Base-by-base conservation (phyloP, 2,797 vertebrate genomes). In the Acestrorhynchus altus region DNA sequence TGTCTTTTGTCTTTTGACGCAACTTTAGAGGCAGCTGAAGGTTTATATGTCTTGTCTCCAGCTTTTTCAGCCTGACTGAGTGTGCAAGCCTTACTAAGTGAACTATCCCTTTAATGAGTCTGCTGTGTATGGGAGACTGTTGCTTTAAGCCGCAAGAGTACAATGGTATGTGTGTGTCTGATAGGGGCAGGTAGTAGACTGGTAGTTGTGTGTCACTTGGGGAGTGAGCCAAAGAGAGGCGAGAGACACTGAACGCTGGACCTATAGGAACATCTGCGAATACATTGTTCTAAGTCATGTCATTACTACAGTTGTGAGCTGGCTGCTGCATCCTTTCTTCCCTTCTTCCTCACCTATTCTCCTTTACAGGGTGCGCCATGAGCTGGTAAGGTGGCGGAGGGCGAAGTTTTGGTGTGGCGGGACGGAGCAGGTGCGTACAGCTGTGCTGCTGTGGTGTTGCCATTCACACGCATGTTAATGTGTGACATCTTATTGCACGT, bases 1-100 rank as follows among this genome's bases (percentile, higher is more conserved):
- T 22, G 56, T 65, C 76, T 78, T n/a, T 81, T 81, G 49, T 80
- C 52, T 83, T 20, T 31, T 46, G 70, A 65, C 64, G 39, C n/a
- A 78, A 82, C 71, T 82, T 82, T 70, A 0, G 12, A 70, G 75
- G 67, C 46, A n/a, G 26, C 52, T 0, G 52, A 54, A 4, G n/a
- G 26, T 15, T 71, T 72, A 60, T 28, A 15, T n/a, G 47, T 49
- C 76, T 44, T 68, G 0, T 16, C 26, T 4, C 24, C 26, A 8
- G 12, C 56, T 31, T 59, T 59, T 31, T 10, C 56, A 59, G 56
- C 56, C 20, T 54, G 18, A 49, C 31, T 6, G 2, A 35, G 31
- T 35, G 31, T 35, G 31, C 31, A 35, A 2, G 31, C 6, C 2
- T 6, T 2, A 35, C 6, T 35, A 6, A 35, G 18, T 1, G 49